Conservation (phyloP, 64 coral and sea anemone genomes). For the Montipora foliosa region DNA sequence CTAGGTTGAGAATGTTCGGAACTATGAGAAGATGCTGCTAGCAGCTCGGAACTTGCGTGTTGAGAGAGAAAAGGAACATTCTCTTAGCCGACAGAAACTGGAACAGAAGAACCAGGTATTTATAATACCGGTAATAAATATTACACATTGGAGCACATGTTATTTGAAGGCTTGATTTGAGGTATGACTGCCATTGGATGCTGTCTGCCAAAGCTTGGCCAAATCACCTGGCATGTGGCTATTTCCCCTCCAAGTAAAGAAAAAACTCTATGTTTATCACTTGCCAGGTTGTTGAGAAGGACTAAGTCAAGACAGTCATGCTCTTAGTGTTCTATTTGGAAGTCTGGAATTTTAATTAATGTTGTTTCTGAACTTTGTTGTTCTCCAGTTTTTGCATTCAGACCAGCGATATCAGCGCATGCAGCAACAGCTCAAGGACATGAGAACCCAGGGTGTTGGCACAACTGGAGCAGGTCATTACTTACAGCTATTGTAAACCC, state of each 20-base stretch:
- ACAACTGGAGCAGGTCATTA: conserved; percentile 91
- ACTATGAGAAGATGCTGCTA: conserved; percentile 95
- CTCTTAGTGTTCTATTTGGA: neutral
- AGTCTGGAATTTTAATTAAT: neutral
- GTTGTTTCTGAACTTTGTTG: neutral
- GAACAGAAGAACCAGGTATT: conserved; percentile 96
- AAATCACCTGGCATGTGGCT: too few relatives aligned
- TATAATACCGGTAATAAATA: too few relatives aligned
- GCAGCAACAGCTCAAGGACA: conserved; percentile 90
- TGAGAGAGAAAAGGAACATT: conserved; percentile 90
- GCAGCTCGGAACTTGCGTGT: conserved; percentile 93
- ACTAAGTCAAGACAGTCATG: neutral
- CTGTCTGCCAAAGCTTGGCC: too few relatives aligned
- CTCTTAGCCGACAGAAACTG: conserved; percentile 87
- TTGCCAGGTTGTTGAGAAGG: too few relatives aligned
- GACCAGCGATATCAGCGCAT: conserved; percentile 93
- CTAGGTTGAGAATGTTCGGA: conserved; percentile 89
- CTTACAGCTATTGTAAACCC: neutral
- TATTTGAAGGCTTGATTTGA: too few relatives aligned
- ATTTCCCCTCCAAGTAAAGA: too few relatives aligned
- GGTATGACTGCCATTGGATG: too few relatives aligned
- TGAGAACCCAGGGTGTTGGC: conserved; percentile 90
- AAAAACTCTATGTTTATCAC: too few relatives aligned
- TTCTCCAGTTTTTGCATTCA: conserved; percentile 79
- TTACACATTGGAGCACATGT: too few relatives aligned